Base-by-base conservation (phyloP, 37 sponge, comb jelly and placozoan genomes). In the Chondrosia reniformis region DNA sequence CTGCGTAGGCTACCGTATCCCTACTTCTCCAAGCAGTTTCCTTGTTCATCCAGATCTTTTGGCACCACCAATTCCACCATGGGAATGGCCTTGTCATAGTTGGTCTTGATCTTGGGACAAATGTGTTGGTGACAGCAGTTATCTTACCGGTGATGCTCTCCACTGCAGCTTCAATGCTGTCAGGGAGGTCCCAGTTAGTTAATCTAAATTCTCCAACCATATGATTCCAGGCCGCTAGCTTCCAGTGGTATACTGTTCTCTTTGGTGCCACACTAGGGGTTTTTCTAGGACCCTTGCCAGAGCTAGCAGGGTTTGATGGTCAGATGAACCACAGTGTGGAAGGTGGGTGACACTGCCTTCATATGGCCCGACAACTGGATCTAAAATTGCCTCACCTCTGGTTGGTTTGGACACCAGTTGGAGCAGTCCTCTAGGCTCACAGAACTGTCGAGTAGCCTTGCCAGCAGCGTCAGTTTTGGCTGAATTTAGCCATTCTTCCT, bases 271-370 rank as follows among this genome's bases (percentile, higher is more conserved):
- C 27, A 17, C 3, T 76, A 8, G 59, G 57, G 2, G 27, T 7
- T 55, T 67, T 55, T 58, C 59, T 76, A 76, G 59, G 36, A 34
- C 1, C 27, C 59, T 76, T 15, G 55, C 54, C 38, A 69, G 24
- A 25, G 27, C 58, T 28, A 56, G 58, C 72, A 69, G 72, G 72
- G 72, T 69, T 25, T 69, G 72, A 44, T 69, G 72, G 43, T 69
- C 72, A 39, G 72, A 69, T 69, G 72, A 69, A 25, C 72, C 72
- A 69, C 72, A 69, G 22, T 34, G 43, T 69, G 72, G 72, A 40
- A 69, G 72, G 43, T 69, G 72, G 72, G 43, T 69, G 72, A 69
- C 72, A 17, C 44, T 25, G 7, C 42, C 72, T 13, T 69, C 43
- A 69, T 69, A 69, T 69, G 72, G 72, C 0, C 72, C 43, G 24